Evolutionary conservation across 1,140 invertebrate species (phyloP).

Genomic region (Sesamia nonagrioides): DNA sequence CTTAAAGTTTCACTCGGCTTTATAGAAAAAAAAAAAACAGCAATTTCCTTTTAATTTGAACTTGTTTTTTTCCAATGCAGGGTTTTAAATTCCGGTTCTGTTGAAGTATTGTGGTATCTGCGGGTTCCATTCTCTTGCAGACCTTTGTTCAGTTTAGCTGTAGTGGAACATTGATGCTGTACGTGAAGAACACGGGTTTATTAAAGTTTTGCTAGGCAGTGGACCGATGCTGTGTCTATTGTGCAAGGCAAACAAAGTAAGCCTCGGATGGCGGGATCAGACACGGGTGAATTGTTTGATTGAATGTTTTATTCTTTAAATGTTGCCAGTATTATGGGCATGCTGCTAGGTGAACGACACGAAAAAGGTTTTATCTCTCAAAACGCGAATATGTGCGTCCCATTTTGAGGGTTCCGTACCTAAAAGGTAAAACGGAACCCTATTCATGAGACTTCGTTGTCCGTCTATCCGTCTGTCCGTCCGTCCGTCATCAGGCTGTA

Average conservation of each 20-base stretch:
- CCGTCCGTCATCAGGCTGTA: no score
- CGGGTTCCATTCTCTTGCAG: constrained; percentile 8
- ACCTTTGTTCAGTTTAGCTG: constrained; percentile 28
- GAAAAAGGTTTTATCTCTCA: no score
- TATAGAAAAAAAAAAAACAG: constrained; percentile 16
- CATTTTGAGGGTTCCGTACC: no score
- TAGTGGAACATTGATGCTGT: neutral
- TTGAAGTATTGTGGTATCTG: constrained; percentile 32
- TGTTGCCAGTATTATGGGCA: neutral
- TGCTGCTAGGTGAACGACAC: no score
- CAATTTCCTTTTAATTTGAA: constrained; percentile 42
- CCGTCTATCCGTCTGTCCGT: no score
- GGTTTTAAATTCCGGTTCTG: constrained; percentile 29
- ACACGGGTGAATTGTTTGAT: neutral
- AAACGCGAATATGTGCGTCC: no score
- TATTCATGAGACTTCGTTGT: no score
- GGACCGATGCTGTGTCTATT: neutral
- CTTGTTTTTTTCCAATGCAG: constrained; percentile 32
- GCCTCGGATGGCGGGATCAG: neutral
- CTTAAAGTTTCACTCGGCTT: neutral
- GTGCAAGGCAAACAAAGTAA: constrained; percentile 14
- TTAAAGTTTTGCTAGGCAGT: constrained; percentile 21
- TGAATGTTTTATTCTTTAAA: neutral
- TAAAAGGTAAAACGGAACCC: no score
- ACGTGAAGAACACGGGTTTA: constrained; percentile 21